Evolutionary conservation across 2,888 invertebrate species (phyloP), one percentile per base, ranked within the genome.

Genomic region (Cloeon dipterum): DNA sequence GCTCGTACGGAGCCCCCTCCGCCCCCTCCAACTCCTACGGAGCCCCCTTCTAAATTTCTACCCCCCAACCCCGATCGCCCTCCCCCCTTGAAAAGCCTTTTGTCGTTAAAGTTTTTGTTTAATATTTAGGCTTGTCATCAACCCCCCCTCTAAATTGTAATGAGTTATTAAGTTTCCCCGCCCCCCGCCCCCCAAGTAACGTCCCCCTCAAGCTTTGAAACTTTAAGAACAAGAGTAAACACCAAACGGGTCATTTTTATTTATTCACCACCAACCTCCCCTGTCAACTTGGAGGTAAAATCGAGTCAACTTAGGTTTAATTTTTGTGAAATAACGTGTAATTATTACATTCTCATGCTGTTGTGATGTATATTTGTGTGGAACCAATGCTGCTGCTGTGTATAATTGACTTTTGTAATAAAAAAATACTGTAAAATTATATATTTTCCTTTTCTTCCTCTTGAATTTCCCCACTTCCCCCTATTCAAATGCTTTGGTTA

Each of bases 21-120:
- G 57, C 63, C 42, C 73, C 72, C 43, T 65, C 70, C 50, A 63
- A 73, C 55, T 70, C 71, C 59, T 78, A 76, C 58, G 76, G 77
- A 52, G 70, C 65, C 43, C 70, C 71, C 39, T 68, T 56, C 62
- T 68, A 66, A 54, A 44, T 29, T 23, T 10, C 18, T 32, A 23
- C 26, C 16, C 21, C 11, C 17, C 17, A 18, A 34, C 35, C n/a
- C n/a, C n/a, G n/a, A n/a, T n/a, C n/a, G n/a, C n/a, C n/a, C n/a
- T n/a, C n/a, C n/a, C n/a, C n/a, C n/a, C n/a, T n/a, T n/a, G n/a
- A n/a, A n/a, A n/a, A n/a, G n/a, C n/a, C n/a, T n/a, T n/a, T n/a
- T n/a, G n/a, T n/a, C n/a, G n/a, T n/a, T n/a, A n/a, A n/a, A n/a
- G n/a, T n/a, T n/a, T n/a, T n/a, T n/a, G n/a, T n/a, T n/a, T n/a